A percentile compares a stretch with the other conserved stretches of the same genome.
These are phyloP conservation scores for Ateles fusciceps DNA, from an alignment of 2,797 vertebrate species.

Conservation along the genomic window DNA sequence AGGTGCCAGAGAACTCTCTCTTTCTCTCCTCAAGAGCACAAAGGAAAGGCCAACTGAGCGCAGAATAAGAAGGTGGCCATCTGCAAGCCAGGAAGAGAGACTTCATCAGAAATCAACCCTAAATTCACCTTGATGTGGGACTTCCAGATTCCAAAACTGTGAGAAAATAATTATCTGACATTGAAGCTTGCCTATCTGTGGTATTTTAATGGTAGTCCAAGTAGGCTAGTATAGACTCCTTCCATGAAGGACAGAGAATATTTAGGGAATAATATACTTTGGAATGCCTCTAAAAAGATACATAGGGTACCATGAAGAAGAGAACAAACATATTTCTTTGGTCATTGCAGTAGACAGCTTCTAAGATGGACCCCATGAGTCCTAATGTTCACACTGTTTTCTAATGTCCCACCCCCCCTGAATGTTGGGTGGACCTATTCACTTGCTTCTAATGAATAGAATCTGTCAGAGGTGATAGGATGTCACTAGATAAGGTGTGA, in stretches of 20 bases:
- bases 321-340: neutral
- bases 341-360: neutral
- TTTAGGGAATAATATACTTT: neutral
- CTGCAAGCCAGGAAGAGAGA: neutral
- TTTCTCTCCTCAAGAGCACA: neutral
- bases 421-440: neutral
- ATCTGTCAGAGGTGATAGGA: neutral
- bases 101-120: neutral
- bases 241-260: neutral
- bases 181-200: neutral
- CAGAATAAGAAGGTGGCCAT: neutral
- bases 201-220: neutral
- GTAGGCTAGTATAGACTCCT: neutral
- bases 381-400: neutral
- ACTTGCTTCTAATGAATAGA: neutral
- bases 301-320: neutral
- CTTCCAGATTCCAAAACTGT: neutral
- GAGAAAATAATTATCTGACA: neutral
- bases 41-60: neutral
- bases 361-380: neutral
- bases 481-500: neutral
- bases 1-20: neutral
- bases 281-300: neutral
- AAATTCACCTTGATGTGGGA: neutral
- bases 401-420: neutral